phyloP scores from a whole-genome alignment of 2,113 vertebrate genomes.

The Tricholaema leucomelas region DNA sequence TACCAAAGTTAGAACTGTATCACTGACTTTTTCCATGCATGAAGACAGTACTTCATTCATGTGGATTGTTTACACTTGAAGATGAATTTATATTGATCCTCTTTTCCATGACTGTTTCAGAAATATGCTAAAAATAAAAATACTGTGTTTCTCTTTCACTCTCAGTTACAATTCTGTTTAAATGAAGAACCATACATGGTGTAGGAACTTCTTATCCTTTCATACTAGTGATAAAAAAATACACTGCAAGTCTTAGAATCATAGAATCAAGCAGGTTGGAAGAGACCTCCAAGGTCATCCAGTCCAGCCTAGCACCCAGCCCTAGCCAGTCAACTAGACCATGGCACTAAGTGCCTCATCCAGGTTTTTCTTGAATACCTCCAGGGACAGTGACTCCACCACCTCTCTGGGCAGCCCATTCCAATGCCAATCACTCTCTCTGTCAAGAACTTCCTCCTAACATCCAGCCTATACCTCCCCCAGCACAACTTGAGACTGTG shows the following conservation, averaged over 20 bases:
- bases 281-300: no score
- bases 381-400: no score
- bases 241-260: background rate
- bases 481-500: no score
- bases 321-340: no score
- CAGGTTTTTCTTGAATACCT: no score
- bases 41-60: constrained; percentile 4
- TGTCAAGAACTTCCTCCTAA: no score
- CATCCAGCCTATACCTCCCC: no score
- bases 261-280: no score
- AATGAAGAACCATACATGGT: background rate
- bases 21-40: constrained; percentile 16
- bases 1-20: constrained; percentile 3
- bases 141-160: background rate
- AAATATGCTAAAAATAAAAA: background rate
- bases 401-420: no score
- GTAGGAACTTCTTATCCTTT: background rate
- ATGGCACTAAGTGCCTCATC: no score
- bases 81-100: background rate
- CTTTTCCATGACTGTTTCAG: background rate
- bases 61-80: background rate
- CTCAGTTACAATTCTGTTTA: background rate
- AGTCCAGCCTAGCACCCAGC: no score
- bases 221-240: background rate
- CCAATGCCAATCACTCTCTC: no score